Percentiles rank a stretch among this genome's conserved stretches.
phyloP scores from a whole-genome alignment of 2,797 vertebrate genomes.

The Labeo calbasu region DNA sequence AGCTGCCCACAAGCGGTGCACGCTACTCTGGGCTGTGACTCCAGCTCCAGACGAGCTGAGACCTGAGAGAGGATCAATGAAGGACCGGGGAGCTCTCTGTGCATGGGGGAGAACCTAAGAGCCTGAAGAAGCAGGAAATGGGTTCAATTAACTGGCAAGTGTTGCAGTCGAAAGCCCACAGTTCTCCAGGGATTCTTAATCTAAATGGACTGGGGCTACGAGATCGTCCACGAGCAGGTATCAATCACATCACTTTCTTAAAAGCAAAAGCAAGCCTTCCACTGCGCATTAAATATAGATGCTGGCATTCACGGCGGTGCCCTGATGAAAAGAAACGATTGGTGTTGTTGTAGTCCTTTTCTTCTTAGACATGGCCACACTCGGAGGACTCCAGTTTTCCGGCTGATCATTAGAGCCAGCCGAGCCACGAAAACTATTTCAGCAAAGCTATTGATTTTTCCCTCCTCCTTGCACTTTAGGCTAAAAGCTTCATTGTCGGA shows the following conservation, averaged over 20 bases:
- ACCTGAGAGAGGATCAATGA: conserved; percentile 61
- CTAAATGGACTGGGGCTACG: conserved; percentile 76
- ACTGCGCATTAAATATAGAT: conserved; percentile 80
- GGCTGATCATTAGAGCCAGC: conserved; percentile 61
- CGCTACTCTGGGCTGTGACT: conserved; percentile 53
- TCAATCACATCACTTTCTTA: conserved; percentile 77
- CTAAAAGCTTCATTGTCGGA: conserved; percentile 54
- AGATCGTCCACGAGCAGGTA: conserved; percentile 78
- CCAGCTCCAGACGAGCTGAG: conserved; percentile 59
- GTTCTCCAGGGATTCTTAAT: conserved; percentile 72
- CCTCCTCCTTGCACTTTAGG: conserved; percentile 64
- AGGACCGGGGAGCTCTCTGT: conserved; percentile 53
- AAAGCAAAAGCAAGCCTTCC: conserved; percentile 73
- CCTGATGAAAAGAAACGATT: conserved; percentile 41
- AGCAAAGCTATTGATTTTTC: conserved; percentile 59
- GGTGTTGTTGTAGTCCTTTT: conserved; percentile 40
- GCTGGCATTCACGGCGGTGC: conserved; percentile 50
- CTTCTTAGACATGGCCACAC: conserved; percentile 51
- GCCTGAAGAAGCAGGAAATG: conserved; percentile 61
- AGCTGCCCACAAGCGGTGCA: conserved; percentile 55
- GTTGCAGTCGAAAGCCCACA: conserved; percentile 55
- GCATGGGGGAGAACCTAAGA: conserved; percentile 58
- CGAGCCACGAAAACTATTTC: conserved; percentile 65
- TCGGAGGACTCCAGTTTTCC: conserved; percentile 43
- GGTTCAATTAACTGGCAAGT: conserved; percentile 61